Percentiles rank a stretch among this genome's conserved stretches.
These are phyloP conservation scores for Pseudomyrmex dendroicus DNA, from an alignment of 1,140 invertebrate species.

Conservation along the genomic window DNA sequence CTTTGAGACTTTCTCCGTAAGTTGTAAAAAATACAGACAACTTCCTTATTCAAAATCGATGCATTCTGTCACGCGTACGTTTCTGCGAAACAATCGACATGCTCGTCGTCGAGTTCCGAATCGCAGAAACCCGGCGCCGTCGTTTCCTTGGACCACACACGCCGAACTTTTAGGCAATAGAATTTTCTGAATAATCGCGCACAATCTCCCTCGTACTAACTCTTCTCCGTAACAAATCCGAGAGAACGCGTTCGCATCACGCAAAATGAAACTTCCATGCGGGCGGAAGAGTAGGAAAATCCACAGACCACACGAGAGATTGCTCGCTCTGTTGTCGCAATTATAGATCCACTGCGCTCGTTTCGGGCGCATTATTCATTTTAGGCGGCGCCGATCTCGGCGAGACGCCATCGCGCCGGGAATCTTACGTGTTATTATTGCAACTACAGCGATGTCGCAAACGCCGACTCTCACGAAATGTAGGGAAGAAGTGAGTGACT, in stretches of 20 bases:
- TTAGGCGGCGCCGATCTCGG: slow-evolving; percentile 27
- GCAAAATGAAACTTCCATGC: slow-evolving; percentile 21
- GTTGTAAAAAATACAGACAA: too few species aligned
- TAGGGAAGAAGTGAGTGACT: too few species aligned
- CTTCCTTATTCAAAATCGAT: too few species aligned
- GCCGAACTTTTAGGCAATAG: background rate
- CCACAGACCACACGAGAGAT: slow-evolving; percentile 8
- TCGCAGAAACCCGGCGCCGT: background rate
- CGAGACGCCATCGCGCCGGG: slow-evolving; percentile 33
- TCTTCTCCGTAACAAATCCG: slow-evolving; percentile 9
- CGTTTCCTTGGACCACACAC: background rate
- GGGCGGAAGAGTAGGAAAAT: background rate
- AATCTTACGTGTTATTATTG: slow-evolving; percentile 24
- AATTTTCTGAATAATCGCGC: background rate
- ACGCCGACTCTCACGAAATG: background rate
- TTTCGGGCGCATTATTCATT: slow-evolving; percentile 43
- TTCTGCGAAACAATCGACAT: too few species aligned
- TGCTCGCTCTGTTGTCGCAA: slow-evolving; percentile 32
- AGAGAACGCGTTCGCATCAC: background rate
- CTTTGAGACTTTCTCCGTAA: background rate
- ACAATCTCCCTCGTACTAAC: too few species aligned
- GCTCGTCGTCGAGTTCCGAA: too few species aligned
- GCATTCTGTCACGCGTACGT: too few species aligned
- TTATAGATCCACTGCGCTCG: background rate
- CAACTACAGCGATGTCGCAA: slow-evolving; percentile 28